Conservation (phyloP, 2,888 invertebrate genomes). For the Melanostoma mellinum region DNA sequence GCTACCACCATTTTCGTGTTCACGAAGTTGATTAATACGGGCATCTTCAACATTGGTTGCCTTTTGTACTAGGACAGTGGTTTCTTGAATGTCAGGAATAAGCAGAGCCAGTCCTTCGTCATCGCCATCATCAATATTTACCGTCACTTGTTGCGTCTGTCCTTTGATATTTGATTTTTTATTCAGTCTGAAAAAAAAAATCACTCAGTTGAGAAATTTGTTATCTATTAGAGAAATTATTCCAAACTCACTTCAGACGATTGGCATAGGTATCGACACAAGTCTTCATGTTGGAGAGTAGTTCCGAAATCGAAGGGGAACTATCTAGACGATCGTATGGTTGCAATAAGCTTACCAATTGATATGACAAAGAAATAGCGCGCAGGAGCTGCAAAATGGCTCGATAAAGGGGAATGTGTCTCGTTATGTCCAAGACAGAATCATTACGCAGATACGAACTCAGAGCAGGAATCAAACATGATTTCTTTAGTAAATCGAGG, state of each 20-base stretch:
- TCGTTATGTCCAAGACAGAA: constrained; percentile 98
- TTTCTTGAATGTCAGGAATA: constrained; percentile 93
- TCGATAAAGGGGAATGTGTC: constrained; percentile 96
- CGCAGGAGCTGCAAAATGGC: constrained; percentile 92
- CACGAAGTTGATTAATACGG: constrained; percentile 76
- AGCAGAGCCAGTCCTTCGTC: constrained; percentile 94
- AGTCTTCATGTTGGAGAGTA: constrained; percentile 93
- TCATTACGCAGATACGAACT: constrained; percentile 96
- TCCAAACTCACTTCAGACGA: constrained; percentile 86
- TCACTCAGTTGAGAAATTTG: background rate
- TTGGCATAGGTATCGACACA: constrained; percentile 96
- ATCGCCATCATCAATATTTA: constrained; percentile 87
- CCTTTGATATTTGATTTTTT: constrained; percentile 84
- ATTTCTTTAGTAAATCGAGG: constrained; percentile 89
- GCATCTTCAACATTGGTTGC: constrained; percentile 79
- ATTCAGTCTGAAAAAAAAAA: constrained; percentile 83
- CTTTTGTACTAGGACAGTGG: constrained; percentile 80
- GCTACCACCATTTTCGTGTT: constrained; percentile 71
- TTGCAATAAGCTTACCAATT: constrained; percentile 86
- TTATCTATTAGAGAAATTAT: background rate
- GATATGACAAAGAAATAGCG: constrained; percentile 86
- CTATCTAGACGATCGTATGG: constrained; percentile 83
- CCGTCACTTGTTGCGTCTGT: constrained; percentile 81
- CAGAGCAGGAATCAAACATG: constrained; percentile 93
- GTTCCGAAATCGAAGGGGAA: constrained; percentile 87